Evolutionary conservation across 2,888 invertebrate genomes (phyloP).

Genomic region (Tachina lurida): DNA sequence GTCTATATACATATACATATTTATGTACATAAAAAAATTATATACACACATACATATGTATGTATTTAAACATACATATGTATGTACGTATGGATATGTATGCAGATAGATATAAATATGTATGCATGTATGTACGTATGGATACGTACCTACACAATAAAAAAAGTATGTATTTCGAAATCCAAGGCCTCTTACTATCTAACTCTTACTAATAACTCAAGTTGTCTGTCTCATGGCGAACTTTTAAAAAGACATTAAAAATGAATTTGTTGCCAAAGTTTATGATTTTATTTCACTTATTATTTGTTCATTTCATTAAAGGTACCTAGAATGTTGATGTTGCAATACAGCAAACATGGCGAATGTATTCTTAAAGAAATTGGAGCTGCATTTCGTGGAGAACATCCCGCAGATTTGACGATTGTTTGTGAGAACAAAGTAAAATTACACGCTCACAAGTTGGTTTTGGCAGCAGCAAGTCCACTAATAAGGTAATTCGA

Average conservation of each 20-base stretch:
- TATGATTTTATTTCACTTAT: constrained; percentile 37
- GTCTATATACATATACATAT: constrained; percentile 42
- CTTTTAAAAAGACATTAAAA: constrained; percentile 47
- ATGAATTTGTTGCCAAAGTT: constrained; percentile 54
- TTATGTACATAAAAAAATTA: neutral
- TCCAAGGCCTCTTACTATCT: constrained; percentile 71
- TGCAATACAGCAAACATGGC: constrained; percentile 96
- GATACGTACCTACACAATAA: neutral
- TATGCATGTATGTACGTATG: neutral
- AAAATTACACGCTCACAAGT: constrained; percentile 91
- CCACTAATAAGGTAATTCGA: constrained; percentile 88
- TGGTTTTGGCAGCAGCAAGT: constrained; percentile 94
- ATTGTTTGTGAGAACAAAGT: constrained; percentile 93
- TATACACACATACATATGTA: neutral
- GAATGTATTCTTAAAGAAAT: constrained; percentile 96
- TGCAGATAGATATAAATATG: too few species aligned
- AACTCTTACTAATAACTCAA: constrained; percentile 65
- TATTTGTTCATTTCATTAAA: constrained; percentile 73
- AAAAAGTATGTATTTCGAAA: constrained; percentile 65
- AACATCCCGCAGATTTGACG: constrained; percentile 93
- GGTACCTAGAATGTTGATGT: constrained; percentile 88
- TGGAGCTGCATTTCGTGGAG: constrained; percentile 93
- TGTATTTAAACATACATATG: neutral
- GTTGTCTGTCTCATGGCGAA: constrained; percentile 43
- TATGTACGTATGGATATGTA: too few species aligned